Evolutionary conservation across 2,888 invertebrate species (phyloP).

Genomic region (Drosophila acutilabella): DNA sequence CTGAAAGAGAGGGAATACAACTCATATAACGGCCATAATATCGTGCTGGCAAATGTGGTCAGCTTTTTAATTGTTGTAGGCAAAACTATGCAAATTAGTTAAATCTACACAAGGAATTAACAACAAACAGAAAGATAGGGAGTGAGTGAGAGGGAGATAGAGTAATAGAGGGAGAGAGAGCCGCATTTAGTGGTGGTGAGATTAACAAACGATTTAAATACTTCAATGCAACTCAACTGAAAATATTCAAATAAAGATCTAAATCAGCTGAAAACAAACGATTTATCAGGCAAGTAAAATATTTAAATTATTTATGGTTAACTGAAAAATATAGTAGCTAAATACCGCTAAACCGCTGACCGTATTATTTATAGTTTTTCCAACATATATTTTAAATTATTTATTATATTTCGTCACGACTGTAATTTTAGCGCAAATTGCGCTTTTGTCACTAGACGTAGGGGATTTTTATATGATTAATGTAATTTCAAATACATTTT

Average conservation of each 20-base stretch:
- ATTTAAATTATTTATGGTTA: not conserved
- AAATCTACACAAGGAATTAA: constrained; percentile 24
- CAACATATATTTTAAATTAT: too few species aligned
- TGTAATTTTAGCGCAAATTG: too few species aligned
- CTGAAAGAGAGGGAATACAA: not conserved
- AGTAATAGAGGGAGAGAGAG: not conserved
- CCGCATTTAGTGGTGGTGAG: not conserved
- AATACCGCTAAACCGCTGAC: too few species aligned
- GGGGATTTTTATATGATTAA: too few species aligned
- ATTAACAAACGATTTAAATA: not conserved
- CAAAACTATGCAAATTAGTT: constrained; percentile 74
- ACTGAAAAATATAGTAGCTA: not conserved
- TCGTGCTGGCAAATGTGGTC: constrained; percentile 60
- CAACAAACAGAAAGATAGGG: not conserved
- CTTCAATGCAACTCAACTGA: not conserved
- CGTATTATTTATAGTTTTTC: too few species aligned
- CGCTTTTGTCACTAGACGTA: too few species aligned
- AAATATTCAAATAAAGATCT: not conserved
- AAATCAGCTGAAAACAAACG: constrained; percentile 10
- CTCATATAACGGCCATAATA: constrained; percentile 24
- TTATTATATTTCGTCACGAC: too few species aligned
- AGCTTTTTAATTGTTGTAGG: constrained; percentile 72
- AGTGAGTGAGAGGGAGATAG: not conserved
- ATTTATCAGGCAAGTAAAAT: not conserved
- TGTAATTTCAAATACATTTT: not conserved